phyloP scores from a whole-genome alignment of 2,113 vertebrate species.

The Takifugu flavidus region DNA sequence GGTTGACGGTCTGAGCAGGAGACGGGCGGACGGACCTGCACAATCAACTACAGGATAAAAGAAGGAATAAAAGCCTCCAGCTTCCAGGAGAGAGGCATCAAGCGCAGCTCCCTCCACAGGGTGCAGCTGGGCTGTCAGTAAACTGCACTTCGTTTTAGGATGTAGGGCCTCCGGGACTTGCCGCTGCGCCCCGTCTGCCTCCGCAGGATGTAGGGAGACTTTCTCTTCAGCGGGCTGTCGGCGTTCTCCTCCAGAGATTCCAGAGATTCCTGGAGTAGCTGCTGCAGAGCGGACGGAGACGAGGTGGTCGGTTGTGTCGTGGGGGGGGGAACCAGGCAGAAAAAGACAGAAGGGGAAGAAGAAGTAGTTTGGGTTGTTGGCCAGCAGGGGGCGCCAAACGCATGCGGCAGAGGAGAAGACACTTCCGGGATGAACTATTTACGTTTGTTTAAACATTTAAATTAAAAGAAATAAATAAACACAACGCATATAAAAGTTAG shows the following conservation, averaged over 20 bases:
- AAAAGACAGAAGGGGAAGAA: too few species aligned
- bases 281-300: constrained; percentile 17
- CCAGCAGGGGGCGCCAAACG: too few species aligned
- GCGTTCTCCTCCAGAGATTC: constrained; percentile 81
- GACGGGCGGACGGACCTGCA: constrained; percentile 20
- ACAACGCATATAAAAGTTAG: too few species aligned
- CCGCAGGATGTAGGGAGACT: constrained; percentile 96
- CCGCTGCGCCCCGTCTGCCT: constrained; percentile 80
- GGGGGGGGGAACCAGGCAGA: neutral
- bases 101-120: constrained; percentile 73
- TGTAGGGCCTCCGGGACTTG: constrained; percentile 93
- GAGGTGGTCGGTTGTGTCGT: neutral
- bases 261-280: constrained; percentile 78
- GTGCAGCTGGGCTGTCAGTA: constrained; percentile 81
- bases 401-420: too few species aligned
- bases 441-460: too few species aligned
- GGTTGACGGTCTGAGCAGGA: constrained; percentile 47
- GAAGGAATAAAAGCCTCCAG: constrained; percentile 23
- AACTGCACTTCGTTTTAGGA: constrained; percentile 85
- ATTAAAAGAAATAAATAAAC: too few species aligned
- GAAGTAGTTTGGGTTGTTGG: too few species aligned
- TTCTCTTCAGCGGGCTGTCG: constrained; percentile 85
- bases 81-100: constrained; percentile 30
- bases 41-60: constrained; percentile 8
- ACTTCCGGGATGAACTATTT: too few species aligned